Percentiles rank a stretch among this genome's conserved stretches.
Evolutionary conservation across 2,888 invertebrate genomes (phyloP).

Genomic region (Amphimallon solstitiale): DNA sequence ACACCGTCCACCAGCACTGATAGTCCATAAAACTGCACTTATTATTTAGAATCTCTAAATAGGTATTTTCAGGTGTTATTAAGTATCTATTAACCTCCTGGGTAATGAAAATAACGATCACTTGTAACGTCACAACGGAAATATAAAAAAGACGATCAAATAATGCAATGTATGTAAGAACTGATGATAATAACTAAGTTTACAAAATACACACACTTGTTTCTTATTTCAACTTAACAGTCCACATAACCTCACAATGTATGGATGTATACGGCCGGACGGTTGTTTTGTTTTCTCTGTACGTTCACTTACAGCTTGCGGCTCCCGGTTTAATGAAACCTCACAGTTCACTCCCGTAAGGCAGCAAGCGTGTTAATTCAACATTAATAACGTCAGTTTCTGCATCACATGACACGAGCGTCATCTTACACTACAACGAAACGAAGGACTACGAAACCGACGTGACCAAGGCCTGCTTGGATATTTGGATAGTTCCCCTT

Average conservation of each 20-base stretch:
- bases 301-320: conserved; percentile 29
- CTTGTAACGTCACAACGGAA: too few relatives aligned
- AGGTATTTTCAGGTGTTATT: too few relatives aligned
- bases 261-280: neutral
- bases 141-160: too few relatives aligned
- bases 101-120: too few relatives aligned
- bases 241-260: conserved; percentile 9
- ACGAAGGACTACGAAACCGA: conserved; percentile 3
- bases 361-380: conserved; percentile 40
- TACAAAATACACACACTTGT: conserved; percentile 13
- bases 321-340: conserved; percentile 33
- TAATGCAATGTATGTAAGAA: neutral
- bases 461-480: conserved; percentile 9
- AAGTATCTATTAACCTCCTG: too few relatives aligned
- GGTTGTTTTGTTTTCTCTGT: conserved; percentile 4
- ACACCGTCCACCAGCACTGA: too few relatives aligned
- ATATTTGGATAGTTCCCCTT: conserved; percentile 38
- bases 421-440: conserved; percentile 20
- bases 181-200: neutral
- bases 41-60: too few relatives aligned
- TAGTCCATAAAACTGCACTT: too few relatives aligned
- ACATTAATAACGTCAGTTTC: conserved; percentile 43
- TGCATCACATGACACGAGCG: conserved; percentile 18
- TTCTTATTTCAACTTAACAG: neutral
- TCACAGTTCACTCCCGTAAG: conserved; percentile 16